A percentile compares a stretch with the other conserved stretches of the same genome.
Conservation (phyloP, 2,797 vertebrate genomes). For the Danio jaintianensis region DNA sequence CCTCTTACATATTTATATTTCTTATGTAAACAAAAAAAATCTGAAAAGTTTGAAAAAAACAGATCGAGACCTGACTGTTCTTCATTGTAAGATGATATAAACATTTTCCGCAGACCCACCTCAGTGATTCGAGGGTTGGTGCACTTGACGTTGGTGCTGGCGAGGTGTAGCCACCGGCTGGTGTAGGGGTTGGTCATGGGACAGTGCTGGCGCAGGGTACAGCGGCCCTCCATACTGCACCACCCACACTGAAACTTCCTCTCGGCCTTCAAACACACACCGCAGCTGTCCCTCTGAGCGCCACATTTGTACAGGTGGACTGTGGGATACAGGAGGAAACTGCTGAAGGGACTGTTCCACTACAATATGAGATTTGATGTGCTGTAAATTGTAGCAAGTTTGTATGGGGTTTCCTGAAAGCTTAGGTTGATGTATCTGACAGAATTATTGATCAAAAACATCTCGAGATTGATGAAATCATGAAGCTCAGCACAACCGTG, state of each 20-base stretch:
- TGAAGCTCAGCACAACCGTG: not conserved
- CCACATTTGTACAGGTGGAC: conserved; percentile 98
- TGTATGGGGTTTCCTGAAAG: not conserved
- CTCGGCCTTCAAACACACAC: conserved; percentile 94
- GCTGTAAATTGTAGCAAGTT: not conserved
- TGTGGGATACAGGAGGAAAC: conserved; percentile 66
- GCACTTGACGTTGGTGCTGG: conserved; percentile 92
- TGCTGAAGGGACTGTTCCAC: not conserved
- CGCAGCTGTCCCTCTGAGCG: conserved; percentile 96
- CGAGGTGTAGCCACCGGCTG: conserved; percentile 93
- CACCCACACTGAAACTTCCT: conserved; percentile 96
- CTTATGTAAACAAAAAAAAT: not conserved
- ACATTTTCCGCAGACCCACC: conserved; percentile 76
- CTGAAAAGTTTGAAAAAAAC: not conserved
- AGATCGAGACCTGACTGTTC: not conserved
- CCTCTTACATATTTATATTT: not conserved
- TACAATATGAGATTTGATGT: not conserved
- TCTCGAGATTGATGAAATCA: conserved; percentile 5
- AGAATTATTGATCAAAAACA: not conserved
- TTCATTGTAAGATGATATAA: not conserved
- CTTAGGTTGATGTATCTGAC: not conserved
- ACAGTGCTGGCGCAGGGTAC: conserved; percentile 90
- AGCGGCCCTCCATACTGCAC: conserved; percentile 90
- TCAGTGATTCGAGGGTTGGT: conserved; percentile 97
- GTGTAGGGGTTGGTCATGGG: conserved; percentile 77